Evolutionary conservation across 2,797 vertebrate species (phyloP).

Genomic region (Babyrousa celebensis): DNA sequence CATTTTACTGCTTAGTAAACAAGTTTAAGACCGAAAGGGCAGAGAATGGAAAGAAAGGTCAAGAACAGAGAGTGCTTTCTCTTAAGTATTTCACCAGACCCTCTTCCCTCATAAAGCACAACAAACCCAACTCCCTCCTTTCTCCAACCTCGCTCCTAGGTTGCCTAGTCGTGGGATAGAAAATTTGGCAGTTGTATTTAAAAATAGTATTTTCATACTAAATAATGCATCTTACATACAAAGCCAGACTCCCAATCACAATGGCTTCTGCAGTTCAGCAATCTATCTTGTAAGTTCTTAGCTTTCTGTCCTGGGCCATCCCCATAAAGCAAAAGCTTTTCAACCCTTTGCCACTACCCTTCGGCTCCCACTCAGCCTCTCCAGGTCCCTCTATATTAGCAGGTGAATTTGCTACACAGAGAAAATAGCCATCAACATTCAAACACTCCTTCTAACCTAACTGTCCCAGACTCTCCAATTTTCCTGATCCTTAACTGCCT

Average conservation of each 20-base stretch:
- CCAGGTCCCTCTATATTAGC: background rate
- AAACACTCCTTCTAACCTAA: slow-evolving; percentile 18
- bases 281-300: background rate
- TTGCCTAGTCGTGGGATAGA: slow-evolving; percentile 18
- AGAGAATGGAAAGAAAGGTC: slow-evolving; percentile 27
- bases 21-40: background rate
- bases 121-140: slow-evolving; percentile 46
- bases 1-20: slow-evolving; percentile 45
- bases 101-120: background rate
- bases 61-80: background rate
- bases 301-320: background rate
- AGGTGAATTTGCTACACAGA: slow-evolving; percentile 46
- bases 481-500: background rate
- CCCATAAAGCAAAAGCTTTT: slow-evolving; percentile 4
- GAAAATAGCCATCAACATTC: slow-evolving; percentile 31
- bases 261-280: background rate
- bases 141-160: slow-evolving; percentile 46
- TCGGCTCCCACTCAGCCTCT: slow-evolving; percentile 11
- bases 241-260: background rate
- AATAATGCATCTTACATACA: background rate
- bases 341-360: background rate
- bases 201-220: slow-evolving; percentile 52
- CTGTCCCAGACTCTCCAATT: background rate
- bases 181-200: slow-evolving; percentile 41
- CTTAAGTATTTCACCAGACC: background rate